Conservation (phyloP, 1,140 invertebrate genomes). For the Magallana gigas region DNA sequence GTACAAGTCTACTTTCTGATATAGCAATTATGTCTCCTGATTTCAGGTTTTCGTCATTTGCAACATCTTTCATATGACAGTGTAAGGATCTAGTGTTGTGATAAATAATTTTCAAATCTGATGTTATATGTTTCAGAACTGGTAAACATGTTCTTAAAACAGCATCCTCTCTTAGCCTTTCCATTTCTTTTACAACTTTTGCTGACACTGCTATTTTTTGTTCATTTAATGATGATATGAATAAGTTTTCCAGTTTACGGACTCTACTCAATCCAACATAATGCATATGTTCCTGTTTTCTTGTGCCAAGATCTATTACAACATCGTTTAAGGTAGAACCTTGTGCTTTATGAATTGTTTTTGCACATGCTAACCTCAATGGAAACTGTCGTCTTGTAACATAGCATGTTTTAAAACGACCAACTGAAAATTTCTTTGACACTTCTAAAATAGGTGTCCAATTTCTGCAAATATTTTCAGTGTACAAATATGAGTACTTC, state of each 20-base stretch:
- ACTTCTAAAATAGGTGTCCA: slow-evolving; percentile 60
- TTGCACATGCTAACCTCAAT: too few species aligned
- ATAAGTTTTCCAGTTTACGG: background rate
- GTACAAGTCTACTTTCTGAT: slow-evolving; percentile 39
- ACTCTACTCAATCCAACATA: too few species aligned
- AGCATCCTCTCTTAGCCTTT: slow-evolving; percentile 45
- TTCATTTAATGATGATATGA: slow-evolving; percentile 45
- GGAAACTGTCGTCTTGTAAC: too few species aligned
- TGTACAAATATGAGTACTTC: slow-evolving; percentile 56
- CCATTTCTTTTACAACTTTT: slow-evolving; percentile 54
- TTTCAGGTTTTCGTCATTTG: background rate
- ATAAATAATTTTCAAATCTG: too few species aligned
- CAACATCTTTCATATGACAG: too few species aligned
- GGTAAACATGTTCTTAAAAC: background rate
- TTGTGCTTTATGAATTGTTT: too few species aligned
- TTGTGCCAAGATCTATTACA: too few species aligned
- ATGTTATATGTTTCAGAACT: too few species aligned
- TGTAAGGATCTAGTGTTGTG: too few species aligned
- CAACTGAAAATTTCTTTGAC: slow-evolving; percentile 28
- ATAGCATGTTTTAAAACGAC: background rate
- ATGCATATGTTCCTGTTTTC: too few species aligned
- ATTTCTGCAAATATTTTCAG: background rate
- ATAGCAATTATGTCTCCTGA: slow-evolving; percentile 46
- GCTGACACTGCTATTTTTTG: slow-evolving; percentile 44
- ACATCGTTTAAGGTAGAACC: too few species aligned